Conservation (phyloP, 37 sponge, comb jelly and placozoan species). For the Diacarnus erythraeanus region DNA sequence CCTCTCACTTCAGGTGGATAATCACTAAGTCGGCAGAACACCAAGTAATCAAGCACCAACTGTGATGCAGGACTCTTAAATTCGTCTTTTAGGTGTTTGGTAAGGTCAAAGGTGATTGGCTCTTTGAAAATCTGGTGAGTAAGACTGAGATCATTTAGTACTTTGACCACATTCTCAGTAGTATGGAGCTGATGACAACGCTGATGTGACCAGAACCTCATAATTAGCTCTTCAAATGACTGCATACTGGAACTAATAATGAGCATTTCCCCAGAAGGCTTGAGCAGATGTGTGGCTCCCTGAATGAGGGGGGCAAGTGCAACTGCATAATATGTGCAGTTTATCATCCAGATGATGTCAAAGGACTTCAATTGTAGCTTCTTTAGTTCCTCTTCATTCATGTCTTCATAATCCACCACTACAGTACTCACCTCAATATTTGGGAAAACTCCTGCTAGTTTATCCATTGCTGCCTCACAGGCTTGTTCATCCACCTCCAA, state of each 20-base stretch:
- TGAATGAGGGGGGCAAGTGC: slow-evolving; percentile 4
- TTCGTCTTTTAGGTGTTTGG: slow-evolving; percentile 1
- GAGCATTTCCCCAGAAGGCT: slow-evolving; percentile 33
- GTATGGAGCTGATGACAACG: slow-evolving; percentile 9
- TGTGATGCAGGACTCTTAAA: slow-evolving; percentile 19
- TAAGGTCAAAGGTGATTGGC: slow-evolving; percentile 29
- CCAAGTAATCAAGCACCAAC: slow-evolving; percentile 28
- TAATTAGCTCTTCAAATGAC: slow-evolving; percentile 33
- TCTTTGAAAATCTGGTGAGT: neutral
- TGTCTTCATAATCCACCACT: slow-evolving; percentile 26
- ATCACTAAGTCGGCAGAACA: slow-evolving; percentile 9
- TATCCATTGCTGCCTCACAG: slow-evolving; percentile 32
- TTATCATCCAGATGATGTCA: slow-evolving; percentile 35
- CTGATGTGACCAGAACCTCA: slow-evolving; percentile 46
- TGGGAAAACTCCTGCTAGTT: neutral
- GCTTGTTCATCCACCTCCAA: slow-evolving; percentile 19
- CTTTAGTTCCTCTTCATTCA: slow-evolving; percentile 7
- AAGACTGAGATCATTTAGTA: slow-evolving; percentile 4
- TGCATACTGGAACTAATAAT: slow-evolving; percentile 32
- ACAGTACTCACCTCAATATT: slow-evolving; percentile 2
- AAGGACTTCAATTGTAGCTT: neutral
- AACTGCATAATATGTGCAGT: slow-evolving; percentile 29
- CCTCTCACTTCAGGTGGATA: slow-evolving; percentile 14
- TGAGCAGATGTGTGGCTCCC: slow-evolving; percentile 13
- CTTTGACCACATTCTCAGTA: slow-evolving; percentile 2